Base-by-base conservation (phyloP, 1,140 invertebrate genomes). In the Scaptomyza graminum region DNA sequence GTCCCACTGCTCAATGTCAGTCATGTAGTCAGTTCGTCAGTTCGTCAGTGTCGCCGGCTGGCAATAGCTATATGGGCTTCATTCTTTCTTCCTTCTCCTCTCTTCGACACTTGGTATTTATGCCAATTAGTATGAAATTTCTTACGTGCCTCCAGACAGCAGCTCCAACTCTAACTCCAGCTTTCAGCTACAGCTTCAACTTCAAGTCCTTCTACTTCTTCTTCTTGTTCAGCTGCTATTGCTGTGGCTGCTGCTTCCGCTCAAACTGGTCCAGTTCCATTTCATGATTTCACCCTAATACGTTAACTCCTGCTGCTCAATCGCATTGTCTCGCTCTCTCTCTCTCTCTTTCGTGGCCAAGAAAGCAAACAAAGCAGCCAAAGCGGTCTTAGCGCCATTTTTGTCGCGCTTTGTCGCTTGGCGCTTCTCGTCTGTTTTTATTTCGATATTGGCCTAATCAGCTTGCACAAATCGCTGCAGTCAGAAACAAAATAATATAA, bases 61-160 rank as follows among this genome's bases (percentile, higher is more conserved):
- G 77, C 54, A 56, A 59, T 61, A 39, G 59, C 63, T 72, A 52
- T 15, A 49, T 50, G 47, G 59, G 15, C 37, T 51, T 13, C 3
- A n/a, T 56, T 73, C 67, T 74, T 34, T 34, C 31, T 9, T 0
- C 8, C 31, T 9, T 7, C 31, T 34, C 31, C 31, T 34, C 31
- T 79, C 70, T 77, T 70, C 85, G 76, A 90, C 90, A 91, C 82
- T 91, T 90, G 90, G 90, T 91, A 91, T 91, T 91, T 91, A 91
- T 91, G 90, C 90, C 90, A 91, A 91, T 91, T 91, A 91, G 89
- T 91, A 91, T 90, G 90, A 91, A 91, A 91, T 91, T 90, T 91
- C 90, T 90, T 90, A 89, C 81, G 89, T 90, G 81, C 84, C 89
- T 78, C 63, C 83, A 79, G 83, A 88, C 83, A 88, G 79, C 74